These are phyloP conservation scores for Adoxophyes honmai DNA, from an alignment of 1,140 invertebrate genomes.

Conservation along the genomic window DNA sequence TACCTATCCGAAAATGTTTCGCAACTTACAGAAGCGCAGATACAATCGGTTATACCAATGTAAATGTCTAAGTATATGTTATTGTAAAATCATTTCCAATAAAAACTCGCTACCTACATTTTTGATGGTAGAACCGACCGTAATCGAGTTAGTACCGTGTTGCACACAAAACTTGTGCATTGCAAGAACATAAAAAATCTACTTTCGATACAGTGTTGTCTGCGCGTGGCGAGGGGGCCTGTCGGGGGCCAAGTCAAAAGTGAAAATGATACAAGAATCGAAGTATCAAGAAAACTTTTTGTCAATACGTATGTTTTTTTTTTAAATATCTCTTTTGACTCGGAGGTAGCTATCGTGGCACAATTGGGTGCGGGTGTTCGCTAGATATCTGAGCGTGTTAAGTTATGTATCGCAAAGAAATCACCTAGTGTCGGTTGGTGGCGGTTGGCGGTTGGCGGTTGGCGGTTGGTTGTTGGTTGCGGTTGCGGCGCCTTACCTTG, in stretches of 20 bases:
- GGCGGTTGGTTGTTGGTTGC: constrained; percentile 49
- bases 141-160: not conserved
- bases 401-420: constrained; percentile 78
- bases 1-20: too few relatives aligned
- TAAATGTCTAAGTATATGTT: too few relatives aligned
- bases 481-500: constrained; percentile 89
- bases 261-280: not conserved
- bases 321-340: constrained; percentile 1
- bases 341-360: constrained; percentile 31
- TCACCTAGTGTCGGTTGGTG: constrained; percentile 77
- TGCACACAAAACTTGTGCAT: not conserved
- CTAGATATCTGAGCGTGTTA: constrained; percentile 44
- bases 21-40: too few relatives aligned
- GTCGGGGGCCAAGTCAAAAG: constrained; percentile 14
- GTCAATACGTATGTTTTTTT: not conserved
- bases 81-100: not conserved
- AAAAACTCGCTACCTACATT: not conserved
- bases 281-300: too few relatives aligned
- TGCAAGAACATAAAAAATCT: not conserved
- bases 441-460: constrained; percentile 54
- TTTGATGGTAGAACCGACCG: not conserved
- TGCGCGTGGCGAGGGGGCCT: constrained; percentile 25
- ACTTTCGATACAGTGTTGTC: constrained; percentile 40
- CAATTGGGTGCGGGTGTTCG: constrained; percentile 64
- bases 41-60: not conserved